Evolutionary conservation across 2,113 vertebrate species (phyloP).

Genomic region (Addax nasomaculatus): DNA sequence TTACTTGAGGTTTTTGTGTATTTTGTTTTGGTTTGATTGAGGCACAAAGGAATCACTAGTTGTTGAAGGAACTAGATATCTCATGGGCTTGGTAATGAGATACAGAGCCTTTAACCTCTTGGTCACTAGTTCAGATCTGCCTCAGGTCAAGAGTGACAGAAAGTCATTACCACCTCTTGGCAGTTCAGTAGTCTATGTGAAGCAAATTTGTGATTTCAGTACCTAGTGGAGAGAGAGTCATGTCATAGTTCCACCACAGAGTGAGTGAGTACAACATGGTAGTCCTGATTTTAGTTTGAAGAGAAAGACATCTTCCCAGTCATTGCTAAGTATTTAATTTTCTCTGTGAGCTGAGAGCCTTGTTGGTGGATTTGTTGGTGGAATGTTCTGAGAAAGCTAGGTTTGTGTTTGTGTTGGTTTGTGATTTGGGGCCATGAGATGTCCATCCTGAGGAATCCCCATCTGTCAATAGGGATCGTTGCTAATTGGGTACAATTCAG

Average conservation of each 20-base stretch:
- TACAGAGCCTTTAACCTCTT: slow-evolving; percentile 64
- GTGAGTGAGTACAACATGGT: background rate
- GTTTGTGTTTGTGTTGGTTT: background rate
- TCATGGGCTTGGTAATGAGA: slow-evolving; percentile 58
- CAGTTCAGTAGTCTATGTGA: slow-evolving; percentile 57
- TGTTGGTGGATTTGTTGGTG: background rate
- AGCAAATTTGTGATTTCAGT: slow-evolving; percentile 61
- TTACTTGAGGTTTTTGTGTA: background rate
- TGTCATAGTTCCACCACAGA: background rate
- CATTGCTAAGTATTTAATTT: background rate
- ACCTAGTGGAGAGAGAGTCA: background rate
- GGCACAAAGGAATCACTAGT: background rate
- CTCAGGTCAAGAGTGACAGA: slow-evolving; percentile 71
- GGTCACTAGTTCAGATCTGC: slow-evolving; percentile 66
- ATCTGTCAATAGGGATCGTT: background rate
- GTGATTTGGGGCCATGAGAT: background rate
- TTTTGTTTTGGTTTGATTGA: background rate
- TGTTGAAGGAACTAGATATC: background rate
- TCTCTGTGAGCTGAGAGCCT: background rate
- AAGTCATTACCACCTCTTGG: slow-evolving; percentile 69
- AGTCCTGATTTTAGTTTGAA: background rate
- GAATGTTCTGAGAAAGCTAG: background rate
- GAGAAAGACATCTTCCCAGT: background rate
- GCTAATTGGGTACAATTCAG: background rate
- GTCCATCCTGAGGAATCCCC: background rate